A percentile compares a stretch with the other conserved stretches of the same genome.
Evolutionary conservation across 1,140 invertebrate species (phyloP).

Genomic region (Drosophila carrolli): DNA sequence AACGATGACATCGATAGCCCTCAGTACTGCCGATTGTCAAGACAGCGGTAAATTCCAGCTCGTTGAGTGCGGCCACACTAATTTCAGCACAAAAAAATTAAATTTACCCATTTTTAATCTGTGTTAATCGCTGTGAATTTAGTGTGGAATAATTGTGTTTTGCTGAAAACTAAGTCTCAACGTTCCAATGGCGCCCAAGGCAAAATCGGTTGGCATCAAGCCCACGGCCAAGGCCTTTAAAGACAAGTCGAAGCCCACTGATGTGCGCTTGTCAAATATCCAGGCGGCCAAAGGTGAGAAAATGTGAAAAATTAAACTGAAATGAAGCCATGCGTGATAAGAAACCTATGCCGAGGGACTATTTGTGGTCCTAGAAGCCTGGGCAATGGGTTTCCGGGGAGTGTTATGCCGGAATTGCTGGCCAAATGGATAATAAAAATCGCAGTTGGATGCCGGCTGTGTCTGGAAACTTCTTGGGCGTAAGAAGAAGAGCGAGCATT

Average conservation of each 20-base stretch:
- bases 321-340: not conserved
- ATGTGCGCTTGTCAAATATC: constrained; percentile 98
- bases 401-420: not conserved
- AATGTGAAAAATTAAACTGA: constrained; percentile 9
- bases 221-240: constrained; percentile 87
- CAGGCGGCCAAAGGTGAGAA: constrained; percentile 97
- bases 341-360: not conserved
- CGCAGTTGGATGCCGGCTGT: constrained; percentile 71
- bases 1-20: not conserved
- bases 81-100: constrained; percentile 36
- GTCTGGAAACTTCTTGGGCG: constrained; percentile 73
- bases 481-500: constrained; percentile 58
- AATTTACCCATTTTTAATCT: constrained; percentile 62
- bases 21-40: not conserved
- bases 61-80: constrained; percentile 16
- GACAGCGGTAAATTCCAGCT: not conserved
- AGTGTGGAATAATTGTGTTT: constrained; percentile 46
- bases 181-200: constrained; percentile 78
- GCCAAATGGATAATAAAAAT: constrained; percentile 37
- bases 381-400: not conserved
- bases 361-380: constrained; percentile 24
- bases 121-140: constrained; percentile 70
- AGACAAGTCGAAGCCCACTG: constrained; percentile 96
- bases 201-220: constrained; percentile 69
- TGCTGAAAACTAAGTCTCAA: constrained; percentile 33